A percentile compares a stretch with the other conserved stretches of the same genome.
Conservation (phyloP, 2,888 invertebrate species). For the Orchesella flavescens region DNA sequence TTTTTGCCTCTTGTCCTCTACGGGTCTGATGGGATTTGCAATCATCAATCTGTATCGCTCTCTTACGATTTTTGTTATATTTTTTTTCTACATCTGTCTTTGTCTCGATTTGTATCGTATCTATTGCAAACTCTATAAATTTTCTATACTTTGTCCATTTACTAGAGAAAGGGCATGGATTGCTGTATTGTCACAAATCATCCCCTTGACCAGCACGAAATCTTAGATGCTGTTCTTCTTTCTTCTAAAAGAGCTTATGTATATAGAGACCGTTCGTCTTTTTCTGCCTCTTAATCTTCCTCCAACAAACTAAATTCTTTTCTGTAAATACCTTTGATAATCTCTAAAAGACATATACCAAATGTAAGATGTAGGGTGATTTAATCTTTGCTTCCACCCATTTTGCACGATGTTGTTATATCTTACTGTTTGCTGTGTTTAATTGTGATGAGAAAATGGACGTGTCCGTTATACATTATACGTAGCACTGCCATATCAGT, state of each 20-base stretch:
- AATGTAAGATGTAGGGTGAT: slow-evolving; percentile 15
- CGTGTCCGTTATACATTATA: not conserved
- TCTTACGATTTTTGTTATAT: not conserved
- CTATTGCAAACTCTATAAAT: not conserved
- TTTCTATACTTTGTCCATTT: slow-evolving; percentile 10
- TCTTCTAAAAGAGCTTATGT: too few relatives aligned
- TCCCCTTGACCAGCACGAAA: not conserved
- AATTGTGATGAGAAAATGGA: not conserved
- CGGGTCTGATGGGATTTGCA: slow-evolving; percentile 32
- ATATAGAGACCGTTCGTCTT: not conserved
- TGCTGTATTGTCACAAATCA: slow-evolving; percentile 3
- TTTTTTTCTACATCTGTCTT: slow-evolving; percentile 39
- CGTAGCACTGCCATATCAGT: not conserved
- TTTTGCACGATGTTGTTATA: too few relatives aligned
- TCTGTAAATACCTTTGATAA: slow-evolving; percentile 47
- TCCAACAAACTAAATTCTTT: slow-evolving; percentile 12
- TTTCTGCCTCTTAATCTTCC: not conserved
- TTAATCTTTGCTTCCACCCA: slow-evolving; percentile 33
- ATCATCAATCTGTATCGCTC: slow-evolving; percentile 41
- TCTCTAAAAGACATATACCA: slow-evolving; percentile 7
- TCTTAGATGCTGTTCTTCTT: not conserved
- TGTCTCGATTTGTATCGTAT: slow-evolving; percentile 30
- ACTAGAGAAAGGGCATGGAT: too few relatives aligned
- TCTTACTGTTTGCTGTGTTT: not conserved
- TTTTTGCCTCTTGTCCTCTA: not conserved